Conservation (phyloP, 2,888 invertebrate genomes). For the Harpagoxenus sublaevis region DNA sequence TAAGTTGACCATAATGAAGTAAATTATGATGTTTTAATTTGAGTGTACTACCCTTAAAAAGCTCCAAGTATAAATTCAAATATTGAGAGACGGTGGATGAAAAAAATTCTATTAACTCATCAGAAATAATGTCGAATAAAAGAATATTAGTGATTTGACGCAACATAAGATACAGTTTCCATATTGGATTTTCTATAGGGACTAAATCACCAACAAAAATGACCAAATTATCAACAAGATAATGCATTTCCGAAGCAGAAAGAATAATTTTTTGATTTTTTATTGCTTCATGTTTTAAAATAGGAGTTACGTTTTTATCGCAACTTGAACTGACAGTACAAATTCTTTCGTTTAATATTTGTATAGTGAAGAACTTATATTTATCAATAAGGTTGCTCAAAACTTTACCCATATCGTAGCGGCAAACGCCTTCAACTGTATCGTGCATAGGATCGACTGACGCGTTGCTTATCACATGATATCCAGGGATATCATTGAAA, state of each 20-base stretch:
- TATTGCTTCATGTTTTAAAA: neutral
- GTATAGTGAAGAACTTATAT: too few species aligned
- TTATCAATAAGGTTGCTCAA: too few species aligned
- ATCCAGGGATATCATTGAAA: neutral
- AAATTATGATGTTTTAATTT: too few species aligned
- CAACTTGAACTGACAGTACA: too few species aligned
- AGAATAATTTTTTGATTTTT: constrained; percentile 6
- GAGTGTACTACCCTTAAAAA: too few species aligned
- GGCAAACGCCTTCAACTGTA: neutral
- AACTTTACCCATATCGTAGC: constrained; percentile 5
- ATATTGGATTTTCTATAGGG: neutral
- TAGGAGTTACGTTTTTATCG: too few species aligned
- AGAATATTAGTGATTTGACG: constrained; percentile 3
- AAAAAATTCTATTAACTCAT: too few species aligned
- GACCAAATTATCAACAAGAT: constrained; percentile 7
- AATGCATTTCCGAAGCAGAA: neutral
- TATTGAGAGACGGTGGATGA: too few species aligned
- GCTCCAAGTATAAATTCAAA: too few species aligned
- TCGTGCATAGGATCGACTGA: neutral
- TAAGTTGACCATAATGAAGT: too few species aligned
- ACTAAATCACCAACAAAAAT: constrained; percentile 7
- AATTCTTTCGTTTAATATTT: too few species aligned
- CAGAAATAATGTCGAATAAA: neutral
- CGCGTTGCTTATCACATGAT: neutral
- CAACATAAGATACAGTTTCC: neutral